phyloP scores from a whole-genome alignment of 35 echinoderm and acorn worm genomes.

The Antedon bifida region DNA sequence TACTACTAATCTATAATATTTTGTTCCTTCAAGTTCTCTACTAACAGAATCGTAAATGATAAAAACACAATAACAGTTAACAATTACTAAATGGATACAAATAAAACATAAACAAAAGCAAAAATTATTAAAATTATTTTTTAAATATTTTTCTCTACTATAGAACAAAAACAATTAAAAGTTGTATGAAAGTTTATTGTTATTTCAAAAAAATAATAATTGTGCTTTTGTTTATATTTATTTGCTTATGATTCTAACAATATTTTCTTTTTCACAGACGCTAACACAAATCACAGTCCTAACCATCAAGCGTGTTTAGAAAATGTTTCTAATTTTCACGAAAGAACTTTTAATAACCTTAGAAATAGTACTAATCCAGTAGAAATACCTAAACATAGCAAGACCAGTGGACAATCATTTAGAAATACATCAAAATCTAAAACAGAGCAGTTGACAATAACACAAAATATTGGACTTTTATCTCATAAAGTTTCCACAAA shows the following conservation, averaged over 20 bases:
- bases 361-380: background rate
- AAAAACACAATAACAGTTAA: too few species aligned
- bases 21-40: too few species aligned
- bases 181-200: background rate
- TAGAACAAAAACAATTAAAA: too few species aligned
- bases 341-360: background rate
- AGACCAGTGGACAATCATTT: background rate
- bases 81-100: too few species aligned
- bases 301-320: background rate
- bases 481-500: background rate
- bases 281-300: background rate
- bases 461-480: background rate
- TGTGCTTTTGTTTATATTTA: background rate
- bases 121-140: too few species aligned
- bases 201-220: background rate
- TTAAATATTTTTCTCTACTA: too few species aligned
- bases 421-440: background rate
- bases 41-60: too few species aligned
- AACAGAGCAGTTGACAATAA: background rate
- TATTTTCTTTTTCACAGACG: background rate
- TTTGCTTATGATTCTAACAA: background rate
- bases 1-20: too few species aligned
- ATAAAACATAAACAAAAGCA: too few species aligned
- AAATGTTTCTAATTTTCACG: background rate
- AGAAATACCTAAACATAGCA: background rate